Evolutionary conservation across 1,140 invertebrate genomes (phyloP).

Genomic region (Heterodera carotae): DNA sequence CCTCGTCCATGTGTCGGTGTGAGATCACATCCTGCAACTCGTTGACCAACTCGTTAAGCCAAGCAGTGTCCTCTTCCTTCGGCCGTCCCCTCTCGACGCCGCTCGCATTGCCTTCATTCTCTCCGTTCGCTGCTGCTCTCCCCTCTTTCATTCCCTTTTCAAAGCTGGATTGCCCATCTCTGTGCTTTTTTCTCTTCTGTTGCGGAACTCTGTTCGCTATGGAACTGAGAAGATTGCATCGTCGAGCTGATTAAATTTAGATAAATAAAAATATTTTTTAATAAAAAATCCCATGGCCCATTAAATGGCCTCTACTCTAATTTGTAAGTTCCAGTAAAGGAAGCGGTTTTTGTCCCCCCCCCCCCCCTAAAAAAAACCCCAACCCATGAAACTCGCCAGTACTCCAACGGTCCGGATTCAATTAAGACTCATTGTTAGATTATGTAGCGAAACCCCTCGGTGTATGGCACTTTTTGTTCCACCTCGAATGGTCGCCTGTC

Average conservation of each 20-base stretch:
- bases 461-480: slow-evolving; percentile 21
- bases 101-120: not conserved
- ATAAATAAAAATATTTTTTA: not conserved
- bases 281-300: not conserved
- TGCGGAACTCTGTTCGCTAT: slow-evolving; percentile 35
- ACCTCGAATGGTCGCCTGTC: slow-evolving; percentile 72
- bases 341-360: too few species aligned
- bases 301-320: too few species aligned
- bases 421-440: too few species aligned
- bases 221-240: slow-evolving; percentile 34
- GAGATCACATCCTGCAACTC: slow-evolving; percentile 94
- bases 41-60: slow-evolving; percentile 86
- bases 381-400: too few species aligned
- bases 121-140: not conserved
- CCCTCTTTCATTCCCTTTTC: slow-evolving; percentile 11
- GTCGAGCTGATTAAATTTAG: slow-evolving; percentile 42
- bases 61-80: slow-evolving; percentile 70
- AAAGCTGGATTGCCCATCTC: slow-evolving; percentile 52
- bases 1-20: slow-evolving; percentile 88
- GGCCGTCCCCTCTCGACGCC: slow-evolving; percentile 50
- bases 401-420: too few species aligned
- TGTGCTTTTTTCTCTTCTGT: slow-evolving; percentile 12
- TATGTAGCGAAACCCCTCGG: too few species aligned
- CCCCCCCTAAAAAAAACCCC: too few species aligned
- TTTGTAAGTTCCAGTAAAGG: too few species aligned